phyloP scores from a whole-genome alignment of 2,888 invertebrate species.

The Phalera bucephala region DNA sequence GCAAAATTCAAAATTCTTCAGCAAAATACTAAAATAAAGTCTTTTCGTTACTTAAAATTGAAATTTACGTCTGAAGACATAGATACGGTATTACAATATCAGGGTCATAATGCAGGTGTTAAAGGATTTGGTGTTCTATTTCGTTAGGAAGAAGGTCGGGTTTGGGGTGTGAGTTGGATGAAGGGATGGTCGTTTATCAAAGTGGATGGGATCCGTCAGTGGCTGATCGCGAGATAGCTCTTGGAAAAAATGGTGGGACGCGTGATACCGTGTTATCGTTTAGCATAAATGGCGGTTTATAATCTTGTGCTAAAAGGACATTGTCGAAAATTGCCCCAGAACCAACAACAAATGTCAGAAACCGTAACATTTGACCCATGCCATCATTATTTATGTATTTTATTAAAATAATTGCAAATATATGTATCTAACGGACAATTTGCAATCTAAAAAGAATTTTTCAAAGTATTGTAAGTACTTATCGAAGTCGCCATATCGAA shows the following conservation, averaged over 20 bases:
- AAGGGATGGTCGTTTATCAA: constrained; percentile 56
- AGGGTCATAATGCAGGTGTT: background rate
- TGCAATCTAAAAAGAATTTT: too few relatives aligned
- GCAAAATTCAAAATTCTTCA: constrained; percentile 11
- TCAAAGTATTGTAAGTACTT: too few relatives aligned
- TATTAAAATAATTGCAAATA: too few relatives aligned
- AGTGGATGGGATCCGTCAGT: constrained; percentile 56
- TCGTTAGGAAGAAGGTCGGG: constrained; percentile 11
- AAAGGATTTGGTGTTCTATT: constrained; percentile 18
- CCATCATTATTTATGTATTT: too few relatives aligned
- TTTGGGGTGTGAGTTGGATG: constrained; percentile 12
- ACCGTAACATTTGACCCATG: too few relatives aligned
- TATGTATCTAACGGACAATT: too few relatives aligned
- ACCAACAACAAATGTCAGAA: too few relatives aligned
- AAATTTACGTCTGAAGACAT: constrained; percentile 32
- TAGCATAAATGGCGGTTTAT: too few relatives aligned
- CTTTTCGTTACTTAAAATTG: constrained; percentile 34
- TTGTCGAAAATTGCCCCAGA: too few relatives aligned
- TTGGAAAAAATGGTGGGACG: constrained; percentile 47
- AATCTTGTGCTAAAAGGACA: too few relatives aligned
- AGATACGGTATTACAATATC: constrained; percentile 27
- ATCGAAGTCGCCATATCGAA: too few relatives aligned
- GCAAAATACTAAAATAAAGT: background rate
- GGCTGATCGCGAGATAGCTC: constrained; percentile 40
- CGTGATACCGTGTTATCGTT: too few relatives aligned